phyloP scores from a whole-genome alignment of 2,888 invertebrate species.

The Subacronicta megacephala region DNA sequence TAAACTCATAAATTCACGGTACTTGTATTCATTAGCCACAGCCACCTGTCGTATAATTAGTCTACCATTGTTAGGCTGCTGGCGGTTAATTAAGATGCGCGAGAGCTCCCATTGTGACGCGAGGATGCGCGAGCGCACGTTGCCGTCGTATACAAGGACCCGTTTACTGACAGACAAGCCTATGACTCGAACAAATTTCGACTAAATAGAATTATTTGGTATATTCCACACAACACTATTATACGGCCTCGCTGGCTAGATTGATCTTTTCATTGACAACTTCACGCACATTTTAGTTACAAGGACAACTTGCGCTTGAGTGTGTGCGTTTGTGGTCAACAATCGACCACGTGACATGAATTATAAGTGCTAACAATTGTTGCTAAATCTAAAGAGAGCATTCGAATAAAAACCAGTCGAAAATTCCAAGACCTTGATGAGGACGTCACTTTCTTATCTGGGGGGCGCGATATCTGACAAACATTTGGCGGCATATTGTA shows the following conservation, averaged over 20 bases:
- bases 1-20: conserved; percentile 49
- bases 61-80: conserved; percentile 73
- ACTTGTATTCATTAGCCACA: conserved; percentile 61
- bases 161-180: conserved; percentile 46
- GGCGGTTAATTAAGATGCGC: conserved; percentile 81
- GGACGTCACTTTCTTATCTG: conserved; percentile 73
- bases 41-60: conserved; percentile 79
- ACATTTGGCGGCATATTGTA: conserved; percentile 73
- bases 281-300: conserved; percentile 49
- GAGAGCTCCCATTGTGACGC: conserved; percentile 68
- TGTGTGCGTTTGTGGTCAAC: conserved; percentile 57
- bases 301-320: conserved; percentile 54
- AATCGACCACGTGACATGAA: conserved; percentile 66
- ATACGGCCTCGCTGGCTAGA: conserved; percentile 38
- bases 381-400: conserved; percentile 48
- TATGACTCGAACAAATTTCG: conserved; percentile 34
- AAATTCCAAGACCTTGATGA: conserved; percentile 66
- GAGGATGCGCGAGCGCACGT: conserved; percentile 76
- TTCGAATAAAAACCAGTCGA: conserved; percentile 62
- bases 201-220: conserved; percentile 40
- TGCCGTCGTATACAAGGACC: conserved; percentile 80
- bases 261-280: conserved; percentile 52
- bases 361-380: conserved; percentile 56
- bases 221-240: conserved; percentile 43
- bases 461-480: conserved; percentile 75